Evolutionary conservation across 2,113 vertebrate genomes (phyloP).

Genomic region (Chloropsis cyanopogon): DNA sequence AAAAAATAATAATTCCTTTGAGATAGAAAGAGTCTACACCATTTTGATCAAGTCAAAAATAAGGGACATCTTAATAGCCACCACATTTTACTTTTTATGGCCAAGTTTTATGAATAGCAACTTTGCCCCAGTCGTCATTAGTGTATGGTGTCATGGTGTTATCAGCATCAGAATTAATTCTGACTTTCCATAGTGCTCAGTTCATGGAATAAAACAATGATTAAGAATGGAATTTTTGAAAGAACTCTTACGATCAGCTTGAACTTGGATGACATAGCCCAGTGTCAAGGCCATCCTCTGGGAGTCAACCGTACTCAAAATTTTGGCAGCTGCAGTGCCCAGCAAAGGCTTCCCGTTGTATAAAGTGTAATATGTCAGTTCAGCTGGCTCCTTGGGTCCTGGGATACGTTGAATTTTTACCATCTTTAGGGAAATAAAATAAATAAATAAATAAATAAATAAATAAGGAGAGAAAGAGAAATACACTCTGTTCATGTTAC

Average conservation of each 20-base stretch:
- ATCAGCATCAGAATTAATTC: neutral
- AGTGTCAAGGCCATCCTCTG: constrained; percentile 95
- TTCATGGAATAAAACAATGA: neutral
- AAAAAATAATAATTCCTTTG: neutral
- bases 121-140: neutral
- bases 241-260: constrained; percentile 91
- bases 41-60: neutral
- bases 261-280: constrained; percentile 93
- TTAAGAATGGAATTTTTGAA: neutral
- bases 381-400: constrained; percentile 88
- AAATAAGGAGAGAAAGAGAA: neutral
- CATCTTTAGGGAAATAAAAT: constrained; percentile 77
- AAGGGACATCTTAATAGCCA: neutral
- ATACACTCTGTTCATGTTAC: neutral
- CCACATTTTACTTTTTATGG: neutral
- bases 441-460: neutral
- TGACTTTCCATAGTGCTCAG: neutral
- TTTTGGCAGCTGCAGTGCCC: constrained; percentile 91
- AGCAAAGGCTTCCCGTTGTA: constrained; percentile 84
- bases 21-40: neutral
- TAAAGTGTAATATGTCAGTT: constrained; percentile 93
- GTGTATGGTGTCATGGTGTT: no score
- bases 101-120: neutral
- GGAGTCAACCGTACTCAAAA: constrained; percentile 94
- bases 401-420: constrained; percentile 89